Evolutionary conservation across 2,113 vertebrate genomes (phyloP).

Genomic region (Phodopus roborovskii): DNA sequence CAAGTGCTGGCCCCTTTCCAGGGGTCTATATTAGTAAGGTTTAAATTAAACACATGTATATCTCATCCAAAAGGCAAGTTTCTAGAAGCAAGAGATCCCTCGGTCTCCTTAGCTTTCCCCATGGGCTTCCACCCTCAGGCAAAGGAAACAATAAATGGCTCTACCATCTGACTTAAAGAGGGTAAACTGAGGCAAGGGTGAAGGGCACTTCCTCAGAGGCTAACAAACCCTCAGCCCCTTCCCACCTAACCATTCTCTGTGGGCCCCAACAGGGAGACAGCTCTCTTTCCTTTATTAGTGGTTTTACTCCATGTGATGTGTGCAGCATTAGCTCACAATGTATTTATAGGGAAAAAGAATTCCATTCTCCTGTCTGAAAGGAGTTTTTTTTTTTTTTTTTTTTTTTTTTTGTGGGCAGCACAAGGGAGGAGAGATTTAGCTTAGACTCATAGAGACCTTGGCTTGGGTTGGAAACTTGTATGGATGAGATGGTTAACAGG

Average conservation of each 20-base stretch:
- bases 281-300: not conserved
- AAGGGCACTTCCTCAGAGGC: no score
- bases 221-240: fast-evolving
- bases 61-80: conserved; percentile 15
- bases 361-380: not conserved
- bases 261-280: not conserved
- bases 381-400: conserved; percentile 4
- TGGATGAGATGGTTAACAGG: not conserved
- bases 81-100: conserved; percentile 13
- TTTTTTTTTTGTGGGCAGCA: not conserved
- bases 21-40: conserved; percentile 67
- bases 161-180: not conserved
- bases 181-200: no score
- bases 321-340: not conserved
- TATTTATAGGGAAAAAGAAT: not conserved
- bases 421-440: not conserved
- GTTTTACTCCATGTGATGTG: not conserved
- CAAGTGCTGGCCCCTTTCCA: not conserved
- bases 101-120: not conserved
- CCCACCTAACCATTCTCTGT: not conserved
- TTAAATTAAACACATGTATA: conserved; percentile 56
- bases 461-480: not conserved
- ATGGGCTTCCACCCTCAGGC: not conserved
- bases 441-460: not conserved
- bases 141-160: not conserved